Base-by-base conservation (phyloP, 2,113 vertebrate genomes). In the Gobio gobio region DNA sequence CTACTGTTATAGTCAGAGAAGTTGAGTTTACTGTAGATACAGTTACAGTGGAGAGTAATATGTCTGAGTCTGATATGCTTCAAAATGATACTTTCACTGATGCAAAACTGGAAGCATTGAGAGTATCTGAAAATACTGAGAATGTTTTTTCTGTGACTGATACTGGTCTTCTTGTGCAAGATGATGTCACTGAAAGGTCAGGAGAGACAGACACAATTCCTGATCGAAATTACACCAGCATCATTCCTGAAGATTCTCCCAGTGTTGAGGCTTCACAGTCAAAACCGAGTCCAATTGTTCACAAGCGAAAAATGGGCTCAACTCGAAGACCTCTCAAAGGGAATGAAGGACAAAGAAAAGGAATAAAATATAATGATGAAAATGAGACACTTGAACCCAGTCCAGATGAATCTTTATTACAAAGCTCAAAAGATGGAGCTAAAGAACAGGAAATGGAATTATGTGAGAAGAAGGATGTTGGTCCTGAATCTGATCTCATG, bases 101-200 rank as follows among this genome's bases (percentile, higher is more conserved):
- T 82, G 13, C 29, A 58, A 61, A 87, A 13, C 2, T 33, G 22
- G 84, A 45, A 66, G 2, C 13, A 13, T 51, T 61, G 0, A 72
- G 79, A 43, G 43, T 16, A 76, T 64, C 58, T 58, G 40, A 73
- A 76, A 78, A 5, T 74, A 5, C 12, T 45, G 66, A 83, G 3
- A 1, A 20, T 6, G 40, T 29, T 43, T 74, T 26, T 75, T 29
- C 36, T 74, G 24, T 61, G 61, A 64, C 20, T 43, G 72, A 74
- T 66, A 12, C 29, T 75, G 68, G 58, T 33, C 22, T 56, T 33
- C 2, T n/a, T 14, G 2, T 70, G 24, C 43, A 58, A 26, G 59
- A 61, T 24, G n/a, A n/a, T 70, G 51, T 20, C 33, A 36, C n/a
- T 40, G 3, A n/a, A 40, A 54, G 16, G n/a, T 14, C 6, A 66